Percentiles rank a stretch among this genome's conserved stretches.
These are phyloP conservation scores for Novumbra hubbsi DNA, from an alignment of 2,797 vertebrate genomes.

Conservation along the genomic window DNA sequence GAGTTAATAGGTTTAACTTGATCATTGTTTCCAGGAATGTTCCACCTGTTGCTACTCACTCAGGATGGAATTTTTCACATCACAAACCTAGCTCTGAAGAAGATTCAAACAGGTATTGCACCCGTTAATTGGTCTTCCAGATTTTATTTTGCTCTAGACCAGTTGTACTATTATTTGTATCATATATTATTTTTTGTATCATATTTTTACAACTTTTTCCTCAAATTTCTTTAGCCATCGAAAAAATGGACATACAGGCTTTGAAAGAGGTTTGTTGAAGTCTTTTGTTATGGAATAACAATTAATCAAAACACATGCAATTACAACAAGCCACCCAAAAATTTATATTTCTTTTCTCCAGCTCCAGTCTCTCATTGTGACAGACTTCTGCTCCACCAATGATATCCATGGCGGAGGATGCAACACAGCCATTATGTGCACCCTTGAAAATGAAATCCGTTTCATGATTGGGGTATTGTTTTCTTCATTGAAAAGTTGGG, in stretches of 20 bases:
- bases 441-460: conserved; percentile 55
- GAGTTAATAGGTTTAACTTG: not conserved
- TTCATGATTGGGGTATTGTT: conserved; percentile 73
- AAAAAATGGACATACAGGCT: conserved; percentile 64
- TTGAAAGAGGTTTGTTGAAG: conserved; percentile 60
- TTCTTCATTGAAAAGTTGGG: too few species aligned
- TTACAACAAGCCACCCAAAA: not conserved
- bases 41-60: conserved; percentile 83
- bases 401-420: conserved; percentile 69
- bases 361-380: conserved; percentile 74
- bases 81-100: conserved; percentile 81
- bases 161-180: not conserved
- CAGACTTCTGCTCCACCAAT: conserved; percentile 67
- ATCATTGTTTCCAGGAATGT: conserved; percentile 72
- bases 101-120: conserved; percentile 81
- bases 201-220: not conserved
- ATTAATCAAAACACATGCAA: not conserved
- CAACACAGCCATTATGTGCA: conserved; percentile 60
- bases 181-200: too few species aligned
- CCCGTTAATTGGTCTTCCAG: not conserved
- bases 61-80: conserved; percentile 85
- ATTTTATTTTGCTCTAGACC: not conserved
- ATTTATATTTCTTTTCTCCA: conserved; percentile 33
- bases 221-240: conserved; percentile 62
- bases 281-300: not conserved